Percentiles rank a stretch among this genome's conserved stretches.
These are phyloP conservation scores for Eristalis intricaria DNA, from an alignment of 2,888 invertebrate species.

Conservation along the genomic window DNA sequence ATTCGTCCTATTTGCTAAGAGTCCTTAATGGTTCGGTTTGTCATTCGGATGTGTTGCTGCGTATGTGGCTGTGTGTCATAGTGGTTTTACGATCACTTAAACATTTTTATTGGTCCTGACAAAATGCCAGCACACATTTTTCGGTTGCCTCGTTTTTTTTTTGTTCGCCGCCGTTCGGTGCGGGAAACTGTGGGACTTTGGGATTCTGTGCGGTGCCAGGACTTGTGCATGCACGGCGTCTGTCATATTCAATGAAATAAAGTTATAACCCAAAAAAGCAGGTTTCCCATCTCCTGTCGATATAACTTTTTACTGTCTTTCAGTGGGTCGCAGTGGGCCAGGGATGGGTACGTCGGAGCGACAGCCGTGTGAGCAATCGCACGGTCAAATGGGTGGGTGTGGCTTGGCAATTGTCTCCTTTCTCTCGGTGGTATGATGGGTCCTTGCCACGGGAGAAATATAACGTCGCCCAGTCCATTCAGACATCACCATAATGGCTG, in stretches of 20 bases:
- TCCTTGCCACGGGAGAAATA: neutral
- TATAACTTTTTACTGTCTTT: conserved; percentile 46
- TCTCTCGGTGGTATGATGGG: no score
- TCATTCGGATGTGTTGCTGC: conserved; percentile 12
- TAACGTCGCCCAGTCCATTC: neutral
- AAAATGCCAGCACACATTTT: conserved; percentile 38
- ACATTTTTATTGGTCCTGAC: conserved; percentile 68
- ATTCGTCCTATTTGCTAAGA: conserved; percentile 12
- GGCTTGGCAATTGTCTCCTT: neutral
- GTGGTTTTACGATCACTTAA: conserved; percentile 68
- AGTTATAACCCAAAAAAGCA: conserved; percentile 63
- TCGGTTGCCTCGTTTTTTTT: conserved; percentile 25
- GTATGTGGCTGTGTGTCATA: conserved; percentile 5
- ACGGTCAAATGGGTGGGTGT: conserved; percentile 5
- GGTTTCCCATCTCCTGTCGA: conserved; percentile 53
- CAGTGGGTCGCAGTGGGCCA: neutral
- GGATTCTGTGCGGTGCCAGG: neutral
- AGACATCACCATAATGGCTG: neutral
- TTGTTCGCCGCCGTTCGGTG: neutral
- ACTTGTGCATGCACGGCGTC: conserved; percentile 52
- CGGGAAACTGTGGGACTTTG: neutral
- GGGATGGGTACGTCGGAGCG: neutral
- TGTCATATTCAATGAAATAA: conserved; percentile 68
- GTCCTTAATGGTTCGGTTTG: conserved; percentile 54
- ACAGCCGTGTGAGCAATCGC: neutral